Evolutionary conservation across 2,888 invertebrate genomes (phyloP), one percentile per base, ranked within the genome.

Genomic region (Cosmia trapezina): DNA sequence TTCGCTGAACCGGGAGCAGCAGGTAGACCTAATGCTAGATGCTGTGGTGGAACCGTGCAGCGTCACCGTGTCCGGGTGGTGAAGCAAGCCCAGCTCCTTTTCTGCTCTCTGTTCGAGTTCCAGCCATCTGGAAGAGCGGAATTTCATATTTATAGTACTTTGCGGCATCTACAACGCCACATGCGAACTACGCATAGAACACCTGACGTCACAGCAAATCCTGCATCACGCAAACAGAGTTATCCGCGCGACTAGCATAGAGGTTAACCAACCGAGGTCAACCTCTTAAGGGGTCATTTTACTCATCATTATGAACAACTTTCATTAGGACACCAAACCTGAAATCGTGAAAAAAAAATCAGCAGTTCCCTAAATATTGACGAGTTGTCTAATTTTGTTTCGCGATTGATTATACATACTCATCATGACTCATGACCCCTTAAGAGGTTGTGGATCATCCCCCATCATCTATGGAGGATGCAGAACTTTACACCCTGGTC

Each of bases 41-140:
- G 94, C 93, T 87, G 90, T 91, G 91, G 89, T 89, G 96, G 90
- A 90, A 0, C 94, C 94, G 79, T 96, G 94, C 0, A 96, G 87
- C 0, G 93, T 95, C 63, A 96, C 91, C 0, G 94, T 92, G 80
- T 96, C 96, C 0, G 96, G 95, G 64, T 96, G 95, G 45, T 96
- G 93, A 33, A 96, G 89, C 86, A 96, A 92, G 0, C 97, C 96
- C 8, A 97, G 91, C 84, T 97, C 97, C 71, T 95, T 96, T 83
- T 97, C 97, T 0, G 97, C 97, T 72, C 95, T 94, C 84, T 96
- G 96, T 83, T 97, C 97, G 74, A 97, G 87, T 70, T 96, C 96
- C 61, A 95, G 93, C 97, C 97, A 97, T 76, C 96, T 96, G 90
- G 59, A 78, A 80, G 19, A 51, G 33, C 0, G 28, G 2, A 22